Evolutionary conservation across 2,888 invertebrate genomes (phyloP).

Genomic region (Seira sanloemensis): DNA sequence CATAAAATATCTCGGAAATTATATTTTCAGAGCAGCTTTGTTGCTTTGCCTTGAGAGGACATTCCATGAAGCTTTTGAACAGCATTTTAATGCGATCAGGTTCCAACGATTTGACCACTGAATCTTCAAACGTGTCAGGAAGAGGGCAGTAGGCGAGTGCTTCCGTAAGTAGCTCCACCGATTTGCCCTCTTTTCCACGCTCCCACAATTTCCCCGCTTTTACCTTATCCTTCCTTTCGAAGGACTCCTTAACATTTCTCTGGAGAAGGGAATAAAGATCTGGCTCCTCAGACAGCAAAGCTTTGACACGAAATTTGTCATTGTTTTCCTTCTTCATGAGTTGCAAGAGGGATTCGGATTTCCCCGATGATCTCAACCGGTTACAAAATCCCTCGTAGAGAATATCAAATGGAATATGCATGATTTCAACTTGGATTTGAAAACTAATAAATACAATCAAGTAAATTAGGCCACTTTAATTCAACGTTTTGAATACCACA

Average conservation of each 20-base stretch:
- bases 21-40: background rate
- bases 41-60: conserved; percentile 20
- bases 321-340: conserved; percentile 35
- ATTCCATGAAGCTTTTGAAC: conserved; percentile 31
- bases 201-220: conserved; percentile 29
- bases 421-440: background rate
- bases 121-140: conserved; percentile 31
- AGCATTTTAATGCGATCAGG: background rate
- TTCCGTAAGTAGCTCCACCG: conserved; percentile 35
- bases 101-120: conserved; percentile 21
- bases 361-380: conserved; percentile 30
- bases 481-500: no score
- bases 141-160: conserved; percentile 26
- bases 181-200: conserved; percentile 30
- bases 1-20: conserved; percentile 31
- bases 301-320: conserved; percentile 19
- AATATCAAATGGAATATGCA: conserved; percentile 51
- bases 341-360: conserved; percentile 32
- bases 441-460: background rate
- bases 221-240: conserved; percentile 30
- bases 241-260: conserved; percentile 36
- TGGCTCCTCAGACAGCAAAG: conserved; percentile 33
- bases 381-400: conserved; percentile 56
- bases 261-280: conserved; percentile 36
- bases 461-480: no score